Evolutionary conservation across 1,140 invertebrate species (phyloP).

Genomic region (Stegodyphus mimosarum): DNA sequence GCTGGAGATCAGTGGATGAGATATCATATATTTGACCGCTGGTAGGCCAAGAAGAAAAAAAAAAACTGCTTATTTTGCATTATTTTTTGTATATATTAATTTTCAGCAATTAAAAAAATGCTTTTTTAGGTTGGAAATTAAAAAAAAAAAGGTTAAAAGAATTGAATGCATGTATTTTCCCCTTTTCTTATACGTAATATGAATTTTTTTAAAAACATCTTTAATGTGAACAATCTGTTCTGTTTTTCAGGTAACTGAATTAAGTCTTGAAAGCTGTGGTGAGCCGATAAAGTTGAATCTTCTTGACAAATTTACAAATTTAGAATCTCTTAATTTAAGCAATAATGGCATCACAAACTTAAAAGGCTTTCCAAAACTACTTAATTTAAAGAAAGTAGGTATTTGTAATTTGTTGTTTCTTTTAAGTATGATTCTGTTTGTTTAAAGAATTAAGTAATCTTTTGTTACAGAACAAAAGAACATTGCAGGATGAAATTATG

Average conservation of each 20-base stretch:
- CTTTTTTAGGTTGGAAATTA: too few relatives aligned
- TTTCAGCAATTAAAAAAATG: too few relatives aligned
- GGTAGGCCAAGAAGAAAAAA: too few relatives aligned
- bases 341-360: neutral
- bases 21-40: too few relatives aligned
- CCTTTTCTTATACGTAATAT: too few relatives aligned
- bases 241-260: neutral
- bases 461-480: too few relatives aligned
- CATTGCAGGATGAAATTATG: too few relatives aligned
- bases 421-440: neutral
- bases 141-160: too few relatives aligned
- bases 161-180: too few relatives aligned
- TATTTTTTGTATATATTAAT: too few relatives aligned
- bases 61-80: too few relatives aligned
- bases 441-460: neutral
- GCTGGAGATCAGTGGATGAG: too few relatives aligned
- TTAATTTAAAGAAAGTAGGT: neutral
- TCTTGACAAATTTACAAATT: neutral
- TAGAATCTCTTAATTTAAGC: neutral
- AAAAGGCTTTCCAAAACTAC: neutral
- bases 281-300: neutral
- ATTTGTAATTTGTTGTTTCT: neutral
- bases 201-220: neutral
- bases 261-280: neutral
- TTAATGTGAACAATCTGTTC: neutral